Percentiles rank a stretch among this genome's conserved stretches.
Evolutionary conservation across 2,888 invertebrate genomes (phyloP).

Genomic region (Drosophila anomelani): DNA sequence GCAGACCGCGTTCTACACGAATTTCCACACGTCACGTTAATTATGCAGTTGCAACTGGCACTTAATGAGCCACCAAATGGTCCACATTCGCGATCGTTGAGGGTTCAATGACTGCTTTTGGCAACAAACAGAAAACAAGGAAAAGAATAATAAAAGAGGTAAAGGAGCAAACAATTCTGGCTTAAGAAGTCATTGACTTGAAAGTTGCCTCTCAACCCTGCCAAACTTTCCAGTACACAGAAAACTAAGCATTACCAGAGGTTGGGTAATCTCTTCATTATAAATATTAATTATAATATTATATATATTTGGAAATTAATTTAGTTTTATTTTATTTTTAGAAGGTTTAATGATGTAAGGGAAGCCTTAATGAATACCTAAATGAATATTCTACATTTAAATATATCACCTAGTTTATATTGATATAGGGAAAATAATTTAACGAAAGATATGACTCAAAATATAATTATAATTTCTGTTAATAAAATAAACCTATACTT

Average conservation of each 20-base stretch:
- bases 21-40: constrained; percentile 57
- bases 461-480: not conserved
- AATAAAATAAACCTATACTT: not conserved
- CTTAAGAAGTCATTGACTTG: constrained; percentile 60
- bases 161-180: constrained; percentile 20
- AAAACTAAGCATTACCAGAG: not conserved
- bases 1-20: constrained; percentile 58
- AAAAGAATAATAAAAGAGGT: constrained; percentile 5
- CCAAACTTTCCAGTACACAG: constrained; percentile 2
- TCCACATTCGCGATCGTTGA: constrained; percentile 48
- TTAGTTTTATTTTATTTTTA: no score
- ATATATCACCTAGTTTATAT: not conserved
- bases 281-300: no score
- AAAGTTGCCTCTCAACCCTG: not conserved
- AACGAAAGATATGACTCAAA: no score
- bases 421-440: not conserved
- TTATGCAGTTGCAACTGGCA: constrained; percentile 68
- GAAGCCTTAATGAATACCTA: no score
- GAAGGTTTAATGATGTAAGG: no score
- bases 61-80: constrained; percentile 59
- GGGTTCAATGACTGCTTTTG: constrained; percentile 64
- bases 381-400: no score
- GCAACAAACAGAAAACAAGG: constrained; percentile 1
- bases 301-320: no score
- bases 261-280: not conserved